These are phyloP conservation scores for Papilio dardanus DNA, from an alignment of 1,140 invertebrate genomes.

Conservation along the genomic window DNA sequence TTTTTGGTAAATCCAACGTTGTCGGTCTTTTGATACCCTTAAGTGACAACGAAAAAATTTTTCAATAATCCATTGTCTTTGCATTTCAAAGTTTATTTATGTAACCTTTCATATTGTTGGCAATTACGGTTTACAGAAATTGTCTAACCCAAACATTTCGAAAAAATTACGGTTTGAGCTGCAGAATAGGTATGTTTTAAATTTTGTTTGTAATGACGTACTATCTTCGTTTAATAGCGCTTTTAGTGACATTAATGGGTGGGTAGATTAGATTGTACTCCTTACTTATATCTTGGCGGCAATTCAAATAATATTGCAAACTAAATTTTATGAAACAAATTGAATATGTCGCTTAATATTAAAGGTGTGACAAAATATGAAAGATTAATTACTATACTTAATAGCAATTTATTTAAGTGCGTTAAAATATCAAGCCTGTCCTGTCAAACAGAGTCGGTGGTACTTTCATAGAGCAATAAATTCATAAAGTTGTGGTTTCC, in stretches of 20 bases:
- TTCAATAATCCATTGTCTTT: not conserved
- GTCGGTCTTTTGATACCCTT: not conserved
- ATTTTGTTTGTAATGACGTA: slow-evolving; percentile 66
- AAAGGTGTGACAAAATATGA: slow-evolving; percentile 52
- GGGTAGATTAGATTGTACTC: slow-evolving; percentile 64
- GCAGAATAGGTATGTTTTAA: slow-evolving; percentile 40
- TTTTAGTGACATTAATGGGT: slow-evolving; percentile 71
- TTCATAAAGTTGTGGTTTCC: not conserved
- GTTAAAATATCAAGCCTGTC: not conserved
- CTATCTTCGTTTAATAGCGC: slow-evolving; percentile 69
- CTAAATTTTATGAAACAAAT: slow-evolving; percentile 69
- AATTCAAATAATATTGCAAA: slow-evolving; percentile 70
- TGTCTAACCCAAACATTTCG: not conserved
- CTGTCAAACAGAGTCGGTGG: not conserved
- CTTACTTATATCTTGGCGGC: slow-evolving; percentile 65
- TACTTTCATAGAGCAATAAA: not conserved
- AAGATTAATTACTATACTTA: slow-evolving; percentile 9
- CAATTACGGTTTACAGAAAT: not conserved
- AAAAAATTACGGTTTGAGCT: not conserved
- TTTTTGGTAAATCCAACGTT: no score
- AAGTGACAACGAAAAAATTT: not conserved
- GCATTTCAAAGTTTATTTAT: not conserved
- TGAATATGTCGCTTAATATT: slow-evolving; percentile 53
- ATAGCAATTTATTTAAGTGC: slow-evolving; percentile 8
- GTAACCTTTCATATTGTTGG: not conserved